Evolutionary conservation across 1,140 invertebrate species (phyloP).

Genomic region (Teleogryllus occipitalis): DNA sequence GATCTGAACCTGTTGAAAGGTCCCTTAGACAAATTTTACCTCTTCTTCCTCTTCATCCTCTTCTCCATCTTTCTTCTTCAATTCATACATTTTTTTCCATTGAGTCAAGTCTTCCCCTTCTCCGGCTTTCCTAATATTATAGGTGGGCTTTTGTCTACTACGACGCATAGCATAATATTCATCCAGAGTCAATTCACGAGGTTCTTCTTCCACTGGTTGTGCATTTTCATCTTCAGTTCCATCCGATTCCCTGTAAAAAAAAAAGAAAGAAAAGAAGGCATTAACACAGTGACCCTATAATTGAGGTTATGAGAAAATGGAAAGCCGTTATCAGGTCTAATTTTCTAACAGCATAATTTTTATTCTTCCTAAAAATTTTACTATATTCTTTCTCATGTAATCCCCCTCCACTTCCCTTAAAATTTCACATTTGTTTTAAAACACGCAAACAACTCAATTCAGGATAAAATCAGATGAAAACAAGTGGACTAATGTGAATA

Average conservation of each 20-base stretch:
- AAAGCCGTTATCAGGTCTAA: too few relatives aligned
- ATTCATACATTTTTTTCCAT: constrained; percentile 85
- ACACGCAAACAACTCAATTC: too few relatives aligned
- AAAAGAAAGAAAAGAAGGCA: too few relatives aligned
- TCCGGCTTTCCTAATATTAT: constrained; percentile 83
- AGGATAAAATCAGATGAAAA: too few relatives aligned
- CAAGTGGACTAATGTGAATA: too few relatives aligned
- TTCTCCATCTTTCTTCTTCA: constrained; percentile 70
- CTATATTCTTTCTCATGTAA: too few relatives aligned
- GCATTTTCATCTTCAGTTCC: constrained; percentile 33
- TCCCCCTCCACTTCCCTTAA: too few relatives aligned
- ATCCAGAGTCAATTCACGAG: constrained; percentile 74
- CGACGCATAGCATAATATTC: constrained; percentile 78
- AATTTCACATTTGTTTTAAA: too few relatives aligned
- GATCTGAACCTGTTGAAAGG: background rate
- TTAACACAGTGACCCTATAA: too few relatives aligned
- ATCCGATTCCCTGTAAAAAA: background rate
- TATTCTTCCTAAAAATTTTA: too few relatives aligned
- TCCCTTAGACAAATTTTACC: constrained; percentile 20
- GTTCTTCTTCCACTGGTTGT: constrained; percentile 62
- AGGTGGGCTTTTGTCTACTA: constrained; percentile 68
- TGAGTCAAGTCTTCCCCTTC: constrained; percentile 84
- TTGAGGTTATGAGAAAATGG: too few relatives aligned
- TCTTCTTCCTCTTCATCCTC: constrained; percentile 57
- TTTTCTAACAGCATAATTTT: too few relatives aligned